Evolutionary conservation across 2,113 vertebrate genomes (phyloP).

Genomic region (Sporophila hypoxantha): DNA sequence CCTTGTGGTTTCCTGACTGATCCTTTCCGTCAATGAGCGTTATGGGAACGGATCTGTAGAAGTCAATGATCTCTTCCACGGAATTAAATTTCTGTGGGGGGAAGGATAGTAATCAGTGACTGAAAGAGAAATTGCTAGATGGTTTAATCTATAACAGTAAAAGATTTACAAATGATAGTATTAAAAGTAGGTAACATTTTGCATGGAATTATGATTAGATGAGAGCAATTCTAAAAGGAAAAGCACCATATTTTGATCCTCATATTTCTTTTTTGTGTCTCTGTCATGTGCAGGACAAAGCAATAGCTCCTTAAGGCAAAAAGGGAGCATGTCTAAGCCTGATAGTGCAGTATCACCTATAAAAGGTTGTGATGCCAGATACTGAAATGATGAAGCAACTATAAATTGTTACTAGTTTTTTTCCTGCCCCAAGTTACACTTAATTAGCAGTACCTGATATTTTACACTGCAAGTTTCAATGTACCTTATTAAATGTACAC

Average conservation of each 20-base stretch:
- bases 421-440: background rate
- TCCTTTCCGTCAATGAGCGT: constrained; percentile 79
- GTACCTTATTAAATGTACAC: background rate
- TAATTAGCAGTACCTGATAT: background rate
- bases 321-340: background rate
- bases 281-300: background rate
- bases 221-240: background rate
- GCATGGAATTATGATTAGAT: background rate
- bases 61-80: constrained; percentile 83
- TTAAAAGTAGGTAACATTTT: background rate
- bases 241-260: background rate
- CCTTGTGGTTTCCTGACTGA: constrained; percentile 35
- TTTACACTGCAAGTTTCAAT: background rate
- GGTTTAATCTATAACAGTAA: background rate
- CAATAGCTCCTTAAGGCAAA: background rate
- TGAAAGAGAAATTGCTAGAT: background rate
- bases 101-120: background rate
- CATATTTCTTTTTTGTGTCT: background rate
- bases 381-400: background rate
- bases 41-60: constrained; percentile 81
- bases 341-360: background rate
- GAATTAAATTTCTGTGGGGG: constrained; percentile 79
- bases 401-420: background rate
- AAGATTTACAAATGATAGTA: background rate
- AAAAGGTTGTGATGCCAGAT: background rate